Evolutionary conservation across 2,888 invertebrate species (phyloP).

Genomic region (Protodeltote pygarga): DNA sequence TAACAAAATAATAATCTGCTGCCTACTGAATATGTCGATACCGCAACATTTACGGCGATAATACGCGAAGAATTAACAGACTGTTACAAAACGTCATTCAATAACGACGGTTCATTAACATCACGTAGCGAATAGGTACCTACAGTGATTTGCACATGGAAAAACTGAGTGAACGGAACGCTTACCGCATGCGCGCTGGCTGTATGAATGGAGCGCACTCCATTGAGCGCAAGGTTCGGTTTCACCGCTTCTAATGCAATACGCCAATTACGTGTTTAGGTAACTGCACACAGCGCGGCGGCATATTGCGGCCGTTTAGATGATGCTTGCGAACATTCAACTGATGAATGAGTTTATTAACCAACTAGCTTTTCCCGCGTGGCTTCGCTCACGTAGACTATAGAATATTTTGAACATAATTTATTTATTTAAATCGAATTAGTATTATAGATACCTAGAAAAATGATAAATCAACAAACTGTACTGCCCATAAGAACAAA

Average conservation of each 20-base stretch:
- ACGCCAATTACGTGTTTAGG: slow-evolving; percentile 63
- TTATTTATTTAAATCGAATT: no score
- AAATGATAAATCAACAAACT: no score
- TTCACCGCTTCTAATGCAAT: slow-evolving; percentile 67
- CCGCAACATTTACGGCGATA: slow-evolving; percentile 16
- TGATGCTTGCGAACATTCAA: slow-evolving; percentile 51
- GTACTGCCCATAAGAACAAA: no score
- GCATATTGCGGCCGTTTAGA: slow-evolving; percentile 38
- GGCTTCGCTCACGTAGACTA: no score
- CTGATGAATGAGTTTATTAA: slow-evolving; percentile 76
- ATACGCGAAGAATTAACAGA: no score
- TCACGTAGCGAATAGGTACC: slow-evolving; percentile 42
- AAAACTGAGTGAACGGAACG: slow-evolving; percentile 64
- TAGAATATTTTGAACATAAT: no score
- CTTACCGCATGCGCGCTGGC: slow-evolving; percentile 61
- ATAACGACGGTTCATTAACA: slow-evolving; percentile 52
- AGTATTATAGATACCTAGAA: no score
- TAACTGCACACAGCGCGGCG: slow-evolving; percentile 48
- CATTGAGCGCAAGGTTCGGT: slow-evolving; percentile 64
- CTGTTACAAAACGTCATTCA: slow-evolving; percentile 39
- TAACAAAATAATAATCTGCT: no score
- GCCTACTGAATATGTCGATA: slow-evolving; percentile 1
- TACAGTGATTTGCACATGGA: slow-evolving; percentile 53
- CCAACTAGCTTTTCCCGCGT: slow-evolving; percentile 60
- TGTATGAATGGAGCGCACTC: slow-evolving; percentile 74